Base-by-base conservation (phyloP, 2,113 vertebrate species). In the Poeciliopsis turrubarensis region DNA sequence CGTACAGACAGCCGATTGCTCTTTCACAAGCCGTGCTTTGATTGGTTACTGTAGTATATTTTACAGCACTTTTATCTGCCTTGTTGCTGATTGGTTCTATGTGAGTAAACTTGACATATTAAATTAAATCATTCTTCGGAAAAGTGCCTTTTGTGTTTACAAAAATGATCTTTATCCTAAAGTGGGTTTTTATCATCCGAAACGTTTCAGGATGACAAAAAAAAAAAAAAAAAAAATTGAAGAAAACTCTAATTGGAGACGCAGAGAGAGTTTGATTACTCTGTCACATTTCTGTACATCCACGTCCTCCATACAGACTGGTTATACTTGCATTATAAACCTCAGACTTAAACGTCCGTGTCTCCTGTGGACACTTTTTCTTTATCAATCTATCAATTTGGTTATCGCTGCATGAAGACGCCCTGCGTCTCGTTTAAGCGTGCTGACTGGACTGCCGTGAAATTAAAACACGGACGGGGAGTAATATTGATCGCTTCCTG, bases 401-500 rank as follows among this genome's bases (percentile, higher is more conserved):
- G 7, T 47, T 44, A 25, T 44, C 44, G 66, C 29, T 17, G 60
- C 63, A 73, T 32, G 72, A 69, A 60, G 3, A 74, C 29, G 67
- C 73, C 77, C 64, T 80, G 39, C 64, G 70, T 84, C 44, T 64
- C 79, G 69, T 80, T 81, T 34, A 73, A 67, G 29, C 32, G 25
- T 7, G 31, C 61, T 30, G 74, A 44, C 39, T 74, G 67, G 68
- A 37, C 62, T 64, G 68, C 22, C 39, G 44, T 34, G 1, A 65
- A 61, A 82, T 79, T 70, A 85, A 70, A 70, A 57, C 60, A 54
- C 15, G 41, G 65, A 83, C 30, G 61, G 44, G 61, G 54, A 76
- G 63, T 68, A 67, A 65, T 87, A 87, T 90, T 83, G 44, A 89
- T 87, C 85, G 41, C 57, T 75, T 82, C 76, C 72, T 83, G 81